Percentiles rank a stretch among this genome's conserved stretches.
These are phyloP conservation scores for Spea multiplicata DNA, from an alignment of 2,113 vertebrate genomes.

Conservation along the genomic window DNA sequence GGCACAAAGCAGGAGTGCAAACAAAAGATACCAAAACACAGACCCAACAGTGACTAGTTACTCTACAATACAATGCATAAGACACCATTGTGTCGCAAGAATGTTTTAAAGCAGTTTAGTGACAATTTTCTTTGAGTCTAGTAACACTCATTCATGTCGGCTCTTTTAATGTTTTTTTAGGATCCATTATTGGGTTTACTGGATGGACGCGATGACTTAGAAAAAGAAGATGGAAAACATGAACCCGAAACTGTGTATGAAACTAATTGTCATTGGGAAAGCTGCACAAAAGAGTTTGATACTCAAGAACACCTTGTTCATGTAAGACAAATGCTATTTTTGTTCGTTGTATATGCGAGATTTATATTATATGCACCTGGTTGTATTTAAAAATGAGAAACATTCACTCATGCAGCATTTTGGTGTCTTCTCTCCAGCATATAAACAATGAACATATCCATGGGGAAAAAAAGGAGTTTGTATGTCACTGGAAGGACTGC, in stretches of 20 bases:
- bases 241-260: constrained; percentile 89
- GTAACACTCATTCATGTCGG: too few relatives aligned
- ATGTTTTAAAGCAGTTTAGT: too few relatives aligned
- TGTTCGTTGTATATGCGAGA: not conserved
- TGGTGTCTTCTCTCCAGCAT: constrained; percentile 69
- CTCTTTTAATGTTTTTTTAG: constrained; percentile 56
- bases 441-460: constrained; percentile 98
- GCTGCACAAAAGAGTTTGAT: constrained; percentile 92
- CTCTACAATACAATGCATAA: too few relatives aligned
- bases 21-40: too few relatives aligned
- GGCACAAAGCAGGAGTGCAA: too few relatives aligned
- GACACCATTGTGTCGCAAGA: too few relatives aligned
- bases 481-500: constrained; percentile 94
- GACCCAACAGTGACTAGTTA: too few relatives aligned
- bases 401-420: not conserved
- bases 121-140: too few relatives aligned
- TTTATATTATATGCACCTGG: not conserved
- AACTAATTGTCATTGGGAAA: constrained; percentile 95
- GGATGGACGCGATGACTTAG: constrained; percentile 86
- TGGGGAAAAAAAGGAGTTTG: constrained; percentile 96
- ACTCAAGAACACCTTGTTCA: constrained; percentile 96
- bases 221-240: constrained; percentile 89
- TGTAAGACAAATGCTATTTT: constrained; percentile 64
- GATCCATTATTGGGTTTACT: constrained; percentile 86
- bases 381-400: not conserved